Percentiles rank a stretch among this genome's conserved stretches.
Conservation (phyloP, 2,113 vertebrate species). For the Neodontobutis hainanensis region DNA sequence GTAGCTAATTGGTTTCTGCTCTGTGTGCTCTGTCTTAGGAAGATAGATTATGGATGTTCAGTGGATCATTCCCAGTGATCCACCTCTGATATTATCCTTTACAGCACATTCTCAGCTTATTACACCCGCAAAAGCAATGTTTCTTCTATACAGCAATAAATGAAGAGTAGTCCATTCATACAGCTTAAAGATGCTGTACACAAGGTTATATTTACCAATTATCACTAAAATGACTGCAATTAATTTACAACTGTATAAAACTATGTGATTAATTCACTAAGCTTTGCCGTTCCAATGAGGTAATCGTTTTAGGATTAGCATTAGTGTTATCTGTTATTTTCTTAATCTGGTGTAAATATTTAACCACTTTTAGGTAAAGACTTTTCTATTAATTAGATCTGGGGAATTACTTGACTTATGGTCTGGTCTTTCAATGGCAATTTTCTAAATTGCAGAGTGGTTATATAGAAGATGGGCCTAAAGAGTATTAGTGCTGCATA, state of each 20-base stretch:
- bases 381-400: slow-evolving; percentile 60
- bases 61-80: slow-evolving; percentile 44
- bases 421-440: slow-evolving; percentile 17
- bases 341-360: slow-evolving; percentile 50
- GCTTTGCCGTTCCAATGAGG: no score
- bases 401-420: slow-evolving; percentile 43
- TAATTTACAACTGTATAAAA: no score
- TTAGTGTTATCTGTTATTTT: slow-evolving; percentile 41
- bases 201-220: no score
- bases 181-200: no score
- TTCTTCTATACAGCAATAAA: not conserved
- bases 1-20: slow-evolving; percentile 72
- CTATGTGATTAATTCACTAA: no score
- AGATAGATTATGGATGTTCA: slow-evolving; percentile 61
- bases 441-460: slow-evolving; percentile 20
- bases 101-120: not conserved
- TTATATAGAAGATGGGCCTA: slow-evolving; percentile 21
- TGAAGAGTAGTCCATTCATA: not conserved
- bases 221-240: no score
- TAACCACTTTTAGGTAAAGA: slow-evolving; percentile 40
- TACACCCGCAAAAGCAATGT: not conserved
- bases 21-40: slow-evolving; percentile 52
- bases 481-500: slow-evolving; percentile 7
- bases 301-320: slow-evolving; percentile 24
- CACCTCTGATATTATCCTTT: slow-evolving; percentile 7